Percentiles rank a stretch among this genome's conserved stretches.
Evolutionary conservation across 2,888 invertebrate species (phyloP).

Genomic region (Hypolimnas misippus): DNA sequence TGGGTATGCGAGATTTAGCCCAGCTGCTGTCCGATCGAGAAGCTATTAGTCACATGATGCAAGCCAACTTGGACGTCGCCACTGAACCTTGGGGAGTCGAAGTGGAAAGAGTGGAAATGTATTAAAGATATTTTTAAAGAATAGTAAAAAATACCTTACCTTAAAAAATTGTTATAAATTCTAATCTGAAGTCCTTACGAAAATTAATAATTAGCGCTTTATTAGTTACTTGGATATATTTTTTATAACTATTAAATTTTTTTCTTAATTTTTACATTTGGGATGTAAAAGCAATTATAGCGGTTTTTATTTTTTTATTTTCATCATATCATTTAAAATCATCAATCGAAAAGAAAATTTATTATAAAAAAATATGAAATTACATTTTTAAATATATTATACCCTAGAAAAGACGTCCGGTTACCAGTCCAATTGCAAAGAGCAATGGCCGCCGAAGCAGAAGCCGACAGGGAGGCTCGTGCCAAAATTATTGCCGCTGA

Average conservation of each 20-base stretch:
- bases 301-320: no score
- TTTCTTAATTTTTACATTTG: no score
- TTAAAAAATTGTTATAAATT: no score
- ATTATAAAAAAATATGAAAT: no score
- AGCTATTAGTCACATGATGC: constrained; percentile 95
- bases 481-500: constrained; percentile 89
- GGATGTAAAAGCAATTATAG: no score
- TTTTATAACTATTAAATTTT: no score
- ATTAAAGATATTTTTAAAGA: constrained; percentile 56
- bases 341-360: no score
- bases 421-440: constrained; percentile 85
- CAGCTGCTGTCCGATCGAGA: constrained; percentile 97
- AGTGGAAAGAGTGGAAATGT: constrained; percentile 98
- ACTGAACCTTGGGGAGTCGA: constrained; percentile 97
- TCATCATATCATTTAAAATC: no score
- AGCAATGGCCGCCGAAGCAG: constrained; percentile 89
- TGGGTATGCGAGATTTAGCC: constrained; percentile 95
- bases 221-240: no score
- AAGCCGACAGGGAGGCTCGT: constrained; percentile 87
- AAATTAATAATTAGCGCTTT: no score
- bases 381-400: background rate
- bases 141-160: no score
- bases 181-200: no score
- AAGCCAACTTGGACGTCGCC: constrained; percentile 91
- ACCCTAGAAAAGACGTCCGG: constrained; percentile 76